phyloP scores from a whole-genome alignment of 2,113 vertebrate genomes.

The Dromaius novaehollandiae region DNA sequence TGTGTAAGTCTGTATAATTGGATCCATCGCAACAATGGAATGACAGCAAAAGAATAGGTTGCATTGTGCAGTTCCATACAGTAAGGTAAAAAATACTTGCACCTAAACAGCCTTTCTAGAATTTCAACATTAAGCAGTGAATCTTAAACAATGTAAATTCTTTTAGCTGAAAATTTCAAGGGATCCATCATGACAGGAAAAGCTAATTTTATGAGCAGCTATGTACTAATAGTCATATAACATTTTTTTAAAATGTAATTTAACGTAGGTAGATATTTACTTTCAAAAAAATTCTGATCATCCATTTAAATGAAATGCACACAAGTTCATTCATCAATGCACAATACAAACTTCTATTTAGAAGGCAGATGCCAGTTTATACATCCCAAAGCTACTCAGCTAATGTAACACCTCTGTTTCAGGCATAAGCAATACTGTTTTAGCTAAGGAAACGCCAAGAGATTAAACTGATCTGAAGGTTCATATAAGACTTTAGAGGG shows the following conservation, averaged over 20 bases:
- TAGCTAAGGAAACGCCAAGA: neutral
- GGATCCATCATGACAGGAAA: neutral
- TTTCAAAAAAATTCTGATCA: neutral
- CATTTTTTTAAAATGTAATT: neutral
- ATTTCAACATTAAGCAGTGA: neutral
- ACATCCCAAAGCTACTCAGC: neutral
- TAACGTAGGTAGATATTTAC: neutral
- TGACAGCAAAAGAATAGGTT: neutral
- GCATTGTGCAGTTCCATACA: neutral
- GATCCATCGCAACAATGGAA: neutral
- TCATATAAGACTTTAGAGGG: neutral
- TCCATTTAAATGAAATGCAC: constrained; percentile 23
- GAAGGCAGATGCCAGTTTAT: neutral
- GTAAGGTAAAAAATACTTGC: neutral
- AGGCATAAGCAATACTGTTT: neutral
- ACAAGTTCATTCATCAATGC: neutral
- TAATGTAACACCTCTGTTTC: neutral
- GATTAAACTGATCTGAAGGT: constrained; percentile 1
- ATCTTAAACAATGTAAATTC: neutral
- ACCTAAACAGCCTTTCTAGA: neutral
- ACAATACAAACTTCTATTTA: neutral
- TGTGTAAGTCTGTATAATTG: neutral
- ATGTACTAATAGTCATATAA: neutral
- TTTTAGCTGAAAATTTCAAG: neutral
- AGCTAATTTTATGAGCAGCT: neutral